Evolutionary conservation across 2,888 invertebrate species (phyloP), one percentile per base, ranked within the genome.

Genomic region (Ophioninae sp.): DNA sequence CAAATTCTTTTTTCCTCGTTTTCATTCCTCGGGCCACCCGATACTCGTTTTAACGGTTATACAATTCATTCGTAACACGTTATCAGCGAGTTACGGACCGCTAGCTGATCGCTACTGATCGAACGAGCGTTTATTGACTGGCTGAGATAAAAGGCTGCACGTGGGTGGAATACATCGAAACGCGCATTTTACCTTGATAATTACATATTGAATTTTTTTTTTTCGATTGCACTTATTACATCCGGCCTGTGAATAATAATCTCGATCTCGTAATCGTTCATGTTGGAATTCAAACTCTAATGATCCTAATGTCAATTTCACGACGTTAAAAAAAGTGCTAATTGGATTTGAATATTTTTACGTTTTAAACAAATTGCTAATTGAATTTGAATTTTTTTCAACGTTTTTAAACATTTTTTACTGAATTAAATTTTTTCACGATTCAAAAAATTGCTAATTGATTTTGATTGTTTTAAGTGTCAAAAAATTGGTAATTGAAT

Each of bases 51-150:
- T 61, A 58, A 58, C 58, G 65, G 22, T 73, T 79, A 73, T 44
- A 30, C 65, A 79, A 79, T 79, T 73, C 61, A 73, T 79, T 67
- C 39, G 72, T 20, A 51, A 59, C 9, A 51, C 72, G 39, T 79
- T 73, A 79, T 73, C 65, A 73, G 23, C 72, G 9, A 56, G 65
- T 44, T 58, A 44, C 79, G 30, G 41, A 73, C 9, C 59, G 30
- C 58, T 72, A 39, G 58, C 39, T 41, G 58, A 79, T 59, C 56
- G 65, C 65, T 74, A 5, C 6, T 44, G 23, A 68, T 61, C 61
- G 20, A 63, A 39, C 56, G 56, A 5, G 30, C 51, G 30, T 41
- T 22, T 30, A 20, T 37, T 58, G 23, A 37, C 20, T 20, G 44
- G 41, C 23, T 51, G 44, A 13, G 59, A 37, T 69, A 44, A 51